Evolutionary conservation across 2,797 vertebrate genomes (phyloP).

Genomic region (Neomorphus geoffroyi): DNA sequence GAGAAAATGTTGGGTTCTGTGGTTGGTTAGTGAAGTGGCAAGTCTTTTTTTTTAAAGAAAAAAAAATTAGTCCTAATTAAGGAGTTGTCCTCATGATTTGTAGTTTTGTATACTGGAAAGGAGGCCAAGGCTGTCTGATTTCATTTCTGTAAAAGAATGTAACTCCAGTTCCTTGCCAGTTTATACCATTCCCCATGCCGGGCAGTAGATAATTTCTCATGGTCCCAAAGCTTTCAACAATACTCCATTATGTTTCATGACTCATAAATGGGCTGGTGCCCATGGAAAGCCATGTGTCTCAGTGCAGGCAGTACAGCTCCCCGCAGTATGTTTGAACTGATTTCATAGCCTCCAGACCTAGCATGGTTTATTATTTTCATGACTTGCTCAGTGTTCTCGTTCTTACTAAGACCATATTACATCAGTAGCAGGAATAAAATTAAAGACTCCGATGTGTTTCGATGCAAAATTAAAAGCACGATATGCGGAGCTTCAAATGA

Average conservation of each 20-base stretch:
- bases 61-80: conserved; percentile 51
- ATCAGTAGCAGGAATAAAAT: conserved; percentile 60
- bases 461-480: conserved; percentile 8
- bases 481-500: conserved; percentile 12
- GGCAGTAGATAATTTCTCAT: conserved; percentile 76
- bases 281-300: conserved; percentile 77
- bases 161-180: conserved; percentile 71
- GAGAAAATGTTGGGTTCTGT: conserved; percentile 18
- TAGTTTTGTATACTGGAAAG: conserved; percentile 54
- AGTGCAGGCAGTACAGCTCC: conserved; percentile 68
- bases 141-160: conserved; percentile 74
- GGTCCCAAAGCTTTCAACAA: conserved; percentile 78
- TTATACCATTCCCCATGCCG: conserved; percentile 74
- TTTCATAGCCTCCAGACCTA: conserved; percentile 73
- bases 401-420: conserved; percentile 49
- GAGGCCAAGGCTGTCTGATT: conserved; percentile 71
- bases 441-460: conserved; percentile 31
- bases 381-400: conserved; percentile 58
- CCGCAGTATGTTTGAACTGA: conserved; percentile 69
- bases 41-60: not conserved
- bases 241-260: conserved; percentile 79
- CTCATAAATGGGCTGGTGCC: conserved; percentile 76
- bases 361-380: conserved; percentile 70
- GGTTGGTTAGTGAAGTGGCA: conserved; percentile 26
- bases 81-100: conserved; percentile 51